Conservation (phyloP, 2,113 vertebrate species). For the Sapajus apella region DNA sequence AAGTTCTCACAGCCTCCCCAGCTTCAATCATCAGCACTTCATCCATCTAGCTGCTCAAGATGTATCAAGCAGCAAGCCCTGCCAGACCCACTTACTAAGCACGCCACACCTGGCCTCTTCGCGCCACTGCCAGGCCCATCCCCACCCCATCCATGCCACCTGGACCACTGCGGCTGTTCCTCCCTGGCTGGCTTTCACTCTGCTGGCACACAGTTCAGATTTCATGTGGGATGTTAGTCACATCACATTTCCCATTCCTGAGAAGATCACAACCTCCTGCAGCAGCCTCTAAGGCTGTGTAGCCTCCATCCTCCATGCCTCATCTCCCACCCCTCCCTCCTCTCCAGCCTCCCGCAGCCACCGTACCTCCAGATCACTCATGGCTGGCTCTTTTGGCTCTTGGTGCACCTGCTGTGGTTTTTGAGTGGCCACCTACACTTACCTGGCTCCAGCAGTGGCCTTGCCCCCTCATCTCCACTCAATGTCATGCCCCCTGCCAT, state of each 20-base stretch:
- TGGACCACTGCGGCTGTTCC: accelerated
- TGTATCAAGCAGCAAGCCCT: not conserved
- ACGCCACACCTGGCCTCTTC: not conserved
- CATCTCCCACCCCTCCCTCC: not conserved
- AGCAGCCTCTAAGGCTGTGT: not conserved
- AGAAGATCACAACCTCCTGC: not conserved
- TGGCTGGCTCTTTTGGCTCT: accelerated
- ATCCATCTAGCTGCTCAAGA: not conserved
- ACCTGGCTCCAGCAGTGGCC: not conserved
- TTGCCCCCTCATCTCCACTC: not conserved
- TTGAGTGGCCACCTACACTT: not conserved
- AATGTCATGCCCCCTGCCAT: not conserved
- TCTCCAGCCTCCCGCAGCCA: not conserved
- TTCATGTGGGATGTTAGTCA: not conserved
- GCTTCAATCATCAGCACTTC: not conserved
- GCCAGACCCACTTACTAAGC: not conserved
- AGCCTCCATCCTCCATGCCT: not conserved
- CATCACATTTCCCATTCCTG: not conserved
- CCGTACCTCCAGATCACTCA: not conserved
- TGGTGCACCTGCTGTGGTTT: not conserved
- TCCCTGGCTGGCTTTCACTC: accelerated
- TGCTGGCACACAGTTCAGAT: not conserved
- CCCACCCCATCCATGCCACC: accelerated
- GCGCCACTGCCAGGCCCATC: not conserved
- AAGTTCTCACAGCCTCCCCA: not conserved